A percentile compares a stretch with the other conserved stretches of the same genome.
Evolutionary conservation across 37 sponge, comb jelly and placozoan species (phyloP).

Genomic region (Ephydatia muelleri): DNA sequence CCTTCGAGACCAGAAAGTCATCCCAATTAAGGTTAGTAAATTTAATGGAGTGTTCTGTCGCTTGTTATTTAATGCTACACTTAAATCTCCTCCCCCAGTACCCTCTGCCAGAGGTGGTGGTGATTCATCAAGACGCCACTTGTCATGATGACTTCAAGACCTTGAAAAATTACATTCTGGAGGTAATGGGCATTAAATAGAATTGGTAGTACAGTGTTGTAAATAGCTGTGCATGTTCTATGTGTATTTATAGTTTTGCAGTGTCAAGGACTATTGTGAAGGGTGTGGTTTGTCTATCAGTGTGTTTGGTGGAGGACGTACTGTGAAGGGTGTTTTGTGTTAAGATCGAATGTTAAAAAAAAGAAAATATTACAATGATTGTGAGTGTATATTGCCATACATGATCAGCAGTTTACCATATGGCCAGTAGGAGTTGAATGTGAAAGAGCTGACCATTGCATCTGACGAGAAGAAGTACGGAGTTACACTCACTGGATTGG

Average conservation of each 20-base stretch:
- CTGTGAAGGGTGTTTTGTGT: too few species aligned
- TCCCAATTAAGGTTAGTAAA: conserved; percentile 83
- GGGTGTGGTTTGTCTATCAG: too few species aligned
- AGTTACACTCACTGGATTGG: conserved; percentile 61
- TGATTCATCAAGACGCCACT: conserved; percentile 77
- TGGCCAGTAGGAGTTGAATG: conserved; percentile 82
- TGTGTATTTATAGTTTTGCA: too few species aligned
- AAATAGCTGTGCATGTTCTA: not conserved
- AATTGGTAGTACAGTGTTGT: not conserved
- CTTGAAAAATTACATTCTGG: conserved; percentile 82
- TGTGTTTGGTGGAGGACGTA: too few species aligned
- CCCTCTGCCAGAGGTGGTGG: conserved; percentile 88
- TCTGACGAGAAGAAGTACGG: conserved; percentile 83
- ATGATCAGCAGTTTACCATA: too few species aligned
- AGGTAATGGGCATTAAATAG: conserved; percentile 23
- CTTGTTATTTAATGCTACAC: not conserved
- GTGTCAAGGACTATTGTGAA: too few species aligned
- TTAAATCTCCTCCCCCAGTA: conserved; percentile 35
- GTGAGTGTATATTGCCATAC: too few species aligned
- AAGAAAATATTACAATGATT: too few species aligned
- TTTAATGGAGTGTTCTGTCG: not conserved
- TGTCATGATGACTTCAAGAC: conserved; percentile 59
- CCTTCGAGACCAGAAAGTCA: conserved; percentile 85
- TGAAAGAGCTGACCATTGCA: conserved; percentile 72
- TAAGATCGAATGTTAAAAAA: too few species aligned